A percentile compares a stretch with the other conserved stretches of the same genome.
Conservation (phyloP, 1,140 invertebrate species). For the Drosophila leontia region DNA sequence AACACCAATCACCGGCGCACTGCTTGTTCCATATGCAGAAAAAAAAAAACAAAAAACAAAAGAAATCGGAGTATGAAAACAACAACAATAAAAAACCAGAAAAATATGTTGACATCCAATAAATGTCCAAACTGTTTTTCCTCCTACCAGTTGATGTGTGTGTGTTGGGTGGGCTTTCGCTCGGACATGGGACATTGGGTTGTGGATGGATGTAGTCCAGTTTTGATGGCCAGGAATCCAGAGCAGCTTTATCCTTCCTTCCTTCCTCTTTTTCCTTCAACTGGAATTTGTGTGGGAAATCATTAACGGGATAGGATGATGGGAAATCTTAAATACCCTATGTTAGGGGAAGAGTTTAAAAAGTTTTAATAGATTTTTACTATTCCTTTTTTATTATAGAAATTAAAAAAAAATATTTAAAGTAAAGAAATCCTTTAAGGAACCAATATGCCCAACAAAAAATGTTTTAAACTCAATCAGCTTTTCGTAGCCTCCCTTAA, state of each 20-base stretch:
- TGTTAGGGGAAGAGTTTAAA: background rate
- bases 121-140: constrained; percentile 59
- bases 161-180: constrained; percentile 26
- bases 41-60: constrained; percentile 19
- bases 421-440: too few species aligned
- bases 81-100: constrained; percentile 38
- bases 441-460: background rate
- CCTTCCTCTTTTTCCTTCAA: constrained; percentile 30
- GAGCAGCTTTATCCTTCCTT: constrained; percentile 16
- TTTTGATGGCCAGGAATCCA: constrained; percentile 50
- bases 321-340: constrained; percentile 1
- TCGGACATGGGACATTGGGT: constrained; percentile 1
- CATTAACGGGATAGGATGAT: constrained; percentile 35
- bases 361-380: too few species aligned
- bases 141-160: constrained; percentile 17
- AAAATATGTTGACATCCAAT: constrained; percentile 80
- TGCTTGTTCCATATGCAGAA: constrained; percentile 41
- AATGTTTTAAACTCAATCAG: background rate
- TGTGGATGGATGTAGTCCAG: constrained; percentile 34
- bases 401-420: background rate
- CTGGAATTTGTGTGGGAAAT: constrained; percentile 68
- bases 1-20: constrained; percentile 59
- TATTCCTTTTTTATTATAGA: background rate
- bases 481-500: background rate
- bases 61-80: constrained; percentile 31